phyloP scores from a whole-genome alignment of 2,113 vertebrate species.

The Panthera tigris region DNA sequence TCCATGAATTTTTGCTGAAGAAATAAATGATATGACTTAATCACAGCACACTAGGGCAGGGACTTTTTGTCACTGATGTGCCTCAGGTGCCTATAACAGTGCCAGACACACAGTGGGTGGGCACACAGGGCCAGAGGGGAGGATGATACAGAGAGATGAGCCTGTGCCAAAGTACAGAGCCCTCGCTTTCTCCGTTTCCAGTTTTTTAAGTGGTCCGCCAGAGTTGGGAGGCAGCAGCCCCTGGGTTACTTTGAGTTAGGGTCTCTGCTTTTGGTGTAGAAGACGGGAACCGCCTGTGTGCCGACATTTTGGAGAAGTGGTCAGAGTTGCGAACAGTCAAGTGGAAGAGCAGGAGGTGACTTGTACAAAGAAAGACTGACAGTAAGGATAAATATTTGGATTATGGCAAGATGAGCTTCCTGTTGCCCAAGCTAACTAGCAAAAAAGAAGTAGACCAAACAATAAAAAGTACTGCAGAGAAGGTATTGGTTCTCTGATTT shows the following conservation, averaged over 20 bases:
- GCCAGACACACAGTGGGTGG: not conserved
- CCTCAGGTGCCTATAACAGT: not conserved
- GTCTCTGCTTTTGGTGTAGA: fast-evolving
- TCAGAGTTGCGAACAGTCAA: not conserved
- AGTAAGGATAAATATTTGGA: not conserved
- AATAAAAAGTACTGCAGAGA: conserved; percentile 94
- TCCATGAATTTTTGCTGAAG: not conserved
- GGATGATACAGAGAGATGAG: not conserved
- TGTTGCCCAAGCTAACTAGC: conserved; percentile 90
- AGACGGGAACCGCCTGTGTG: fast-evolving
- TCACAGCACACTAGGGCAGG: not conserved
- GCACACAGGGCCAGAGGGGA: not conserved
- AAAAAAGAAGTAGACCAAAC: conserved; percentile 95
- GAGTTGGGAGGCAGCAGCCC: not conserved
- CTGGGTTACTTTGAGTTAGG: fast-evolving
- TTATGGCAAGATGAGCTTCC: conserved; percentile 90
- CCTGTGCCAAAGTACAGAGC: not conserved
- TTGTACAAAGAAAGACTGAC: not conserved
- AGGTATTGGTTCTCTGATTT: conserved; percentile 95
- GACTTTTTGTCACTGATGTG: not conserved
- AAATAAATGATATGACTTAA: not conserved
- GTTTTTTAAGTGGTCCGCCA: fast-evolving
- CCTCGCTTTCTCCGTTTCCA: not conserved
- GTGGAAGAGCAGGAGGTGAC: not conserved
- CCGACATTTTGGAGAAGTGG: fast-evolving